Evolutionary conservation across 1,140 invertebrate genomes (phyloP).

Genomic region (Listronotus oregonensis): DNA sequence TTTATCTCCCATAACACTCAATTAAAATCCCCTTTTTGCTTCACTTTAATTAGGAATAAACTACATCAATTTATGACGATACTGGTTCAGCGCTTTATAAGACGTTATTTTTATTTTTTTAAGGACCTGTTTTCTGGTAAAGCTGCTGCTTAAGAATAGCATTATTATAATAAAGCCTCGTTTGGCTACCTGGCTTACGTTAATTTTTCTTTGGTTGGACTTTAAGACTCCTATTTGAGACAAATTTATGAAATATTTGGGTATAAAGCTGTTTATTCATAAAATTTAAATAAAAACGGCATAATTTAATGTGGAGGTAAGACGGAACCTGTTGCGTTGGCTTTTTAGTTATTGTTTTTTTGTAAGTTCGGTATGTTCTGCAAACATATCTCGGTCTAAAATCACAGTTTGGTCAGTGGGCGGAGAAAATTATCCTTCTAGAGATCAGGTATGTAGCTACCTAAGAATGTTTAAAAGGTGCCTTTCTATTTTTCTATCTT

Average conservation of each 20-base stretch:
- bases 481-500: too few species aligned
- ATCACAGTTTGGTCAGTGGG: too few species aligned
- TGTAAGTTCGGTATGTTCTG: too few species aligned
- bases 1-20: neutral
- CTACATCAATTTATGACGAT: conserved; percentile 8
- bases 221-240: conserved; percentile 33
- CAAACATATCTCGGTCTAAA: too few species aligned
- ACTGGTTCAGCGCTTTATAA: conserved; percentile 6
- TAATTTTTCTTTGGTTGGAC: conserved; percentile 26
- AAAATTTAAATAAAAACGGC: conserved; percentile 30
- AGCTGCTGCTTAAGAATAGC: conserved; percentile 16
- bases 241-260: conserved; percentile 35
- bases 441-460: too few species aligned
- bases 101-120: conserved; percentile 14
- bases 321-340: conserved; percentile 4
- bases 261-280: conserved; percentile 24
- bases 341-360: conserved; percentile 3
- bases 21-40: neutral
- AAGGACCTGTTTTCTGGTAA: conserved; percentile 27
- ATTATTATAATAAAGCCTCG: conserved; percentile 35
- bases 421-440: too few species aligned
- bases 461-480: too few species aligned
- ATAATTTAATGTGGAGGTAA: conserved; percentile 16
- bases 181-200: conserved; percentile 35
- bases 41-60: conserved; percentile 12